Evolutionary conservation across 2,113 vertebrate genomes (phyloP), one percentile per base, ranked within the genome.

Genomic region (Lontra canadensis): DNA sequence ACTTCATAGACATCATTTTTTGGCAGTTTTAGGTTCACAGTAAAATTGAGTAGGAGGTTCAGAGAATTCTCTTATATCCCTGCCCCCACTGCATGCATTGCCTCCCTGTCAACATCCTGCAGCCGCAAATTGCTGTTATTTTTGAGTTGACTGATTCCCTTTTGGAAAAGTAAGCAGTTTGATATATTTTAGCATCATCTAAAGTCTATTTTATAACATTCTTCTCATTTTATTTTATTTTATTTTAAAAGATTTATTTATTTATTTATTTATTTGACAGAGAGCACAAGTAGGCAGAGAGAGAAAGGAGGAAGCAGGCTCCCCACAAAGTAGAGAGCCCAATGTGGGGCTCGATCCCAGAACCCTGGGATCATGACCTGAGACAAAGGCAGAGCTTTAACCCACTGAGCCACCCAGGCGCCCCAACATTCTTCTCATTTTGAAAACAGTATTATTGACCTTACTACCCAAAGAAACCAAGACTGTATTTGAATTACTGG

Each of bases 91-190:
- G 7, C 13, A 17, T 3, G 0, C 39, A 42, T 21, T 29, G 79
- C 34, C 47, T 93, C 34, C 25, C 2, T 80, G 4, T 65, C 55
- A 82, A 44, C 65, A 74, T 92, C 29, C 44, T 73, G 42, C 23
- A 88, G 44, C 21, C 92, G 55, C 52, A 67, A 83, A 47, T 57
- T 76, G 47, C n/a, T 3, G 8, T 69, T 69, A 69, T 92, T 95
- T 95, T 92, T 52, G 55, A 85, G 21, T 84, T 95, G 61, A 93
- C 39, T 59, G 63, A 36, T 87, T 81, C 1, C 76, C 21, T 90
- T 95, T 81, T 81, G 39, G 78, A 17, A 86, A 95, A 87, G 8
- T 79, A 81, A 97, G 21, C 55, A 80, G 52, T 80, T 85, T 93
- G 63, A 86, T 93, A 39, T 42, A 67, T 61, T 90, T 90, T 86